A percentile compares a stretch with the other conserved stretches of the same genome.
Evolutionary conservation across 2,797 vertebrate species (phyloP).

Genomic region (Anguilla pacifica): DNA sequence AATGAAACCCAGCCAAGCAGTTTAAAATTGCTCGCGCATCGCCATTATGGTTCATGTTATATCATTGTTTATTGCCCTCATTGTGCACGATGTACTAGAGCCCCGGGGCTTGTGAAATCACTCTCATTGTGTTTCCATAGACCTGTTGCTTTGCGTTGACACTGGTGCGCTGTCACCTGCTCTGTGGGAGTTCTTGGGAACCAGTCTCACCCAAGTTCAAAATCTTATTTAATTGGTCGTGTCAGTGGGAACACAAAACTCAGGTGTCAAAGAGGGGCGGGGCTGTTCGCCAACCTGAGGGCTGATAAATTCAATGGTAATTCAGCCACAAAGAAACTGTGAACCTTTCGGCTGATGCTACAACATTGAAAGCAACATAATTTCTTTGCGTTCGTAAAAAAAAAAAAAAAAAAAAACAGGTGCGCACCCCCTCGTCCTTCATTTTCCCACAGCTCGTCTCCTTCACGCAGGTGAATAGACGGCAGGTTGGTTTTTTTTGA

Average conservation of each 20-base stretch:
- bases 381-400: not conserved
- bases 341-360: not conserved
- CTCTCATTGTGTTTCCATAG: not conserved
- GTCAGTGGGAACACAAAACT: not conserved
- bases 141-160: not conserved
- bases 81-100: not conserved
- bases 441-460: not conserved
- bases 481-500: not conserved
- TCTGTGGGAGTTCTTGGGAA: slow-evolving; percentile 1
- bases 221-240: slow-evolving; percentile 26
- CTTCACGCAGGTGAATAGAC: not conserved
- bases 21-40: not conserved
- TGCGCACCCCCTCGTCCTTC: not conserved
- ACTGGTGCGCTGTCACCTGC: not conserved
- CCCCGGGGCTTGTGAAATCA: slow-evolving; percentile 21
- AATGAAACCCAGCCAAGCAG: slow-evolving; percentile 6
- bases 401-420: not conserved
- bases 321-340: not conserved
- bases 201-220: slow-evolving; percentile 13
- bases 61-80: not conserved
- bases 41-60: not conserved
- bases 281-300: not conserved
- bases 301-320: not conserved
- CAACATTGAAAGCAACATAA: not conserved
- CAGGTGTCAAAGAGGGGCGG: not conserved